Evolutionary conservation across 2,113 vertebrate species (phyloP).

Genomic region (Blennius ocellaris): DNA sequence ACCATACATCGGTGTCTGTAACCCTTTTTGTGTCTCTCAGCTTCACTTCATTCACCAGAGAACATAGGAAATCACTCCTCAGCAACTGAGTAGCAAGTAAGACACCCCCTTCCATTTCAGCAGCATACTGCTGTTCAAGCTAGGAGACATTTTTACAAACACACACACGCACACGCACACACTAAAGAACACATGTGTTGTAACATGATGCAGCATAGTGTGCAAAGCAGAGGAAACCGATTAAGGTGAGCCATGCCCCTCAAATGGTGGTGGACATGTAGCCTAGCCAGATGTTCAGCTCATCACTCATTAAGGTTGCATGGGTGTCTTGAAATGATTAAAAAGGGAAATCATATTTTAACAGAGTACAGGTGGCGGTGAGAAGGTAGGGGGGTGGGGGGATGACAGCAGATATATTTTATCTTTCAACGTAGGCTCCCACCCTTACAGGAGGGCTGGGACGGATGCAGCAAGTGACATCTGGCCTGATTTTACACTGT

Average conservation of each 20-base stretch:
- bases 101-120: constrained; percentile 26
- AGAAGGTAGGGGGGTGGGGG: not conserved
- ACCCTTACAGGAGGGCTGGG: not conserved
- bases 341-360: too few species aligned
- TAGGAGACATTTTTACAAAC: constrained; percentile 7
- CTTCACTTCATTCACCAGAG: not conserved
- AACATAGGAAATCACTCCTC: constrained; percentile 22
- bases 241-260: constrained; percentile 73
- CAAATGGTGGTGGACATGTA: constrained; percentile 67
- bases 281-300: constrained; percentile 49
- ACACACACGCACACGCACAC: constrained; percentile 10
- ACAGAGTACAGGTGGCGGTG: too few species aligned
- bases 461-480: constrained; percentile 20
- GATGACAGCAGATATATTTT: not conserved
- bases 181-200: constrained; percentile 21
- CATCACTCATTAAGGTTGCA: constrained; percentile 19
- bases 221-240: constrained; percentile 10
- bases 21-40: not conserved
- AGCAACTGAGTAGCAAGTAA: constrained; percentile 14
- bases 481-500: not conserved
- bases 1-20: not conserved
- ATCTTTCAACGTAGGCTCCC: constrained; percentile 1
- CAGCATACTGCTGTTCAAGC: constrained; percentile 31
- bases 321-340: not conserved
- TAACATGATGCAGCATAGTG: constrained; percentile 20